A percentile compares a stretch with the other conserved stretches of the same genome.
These are phyloP conservation scores for Cephalopholis sonnerati DNA, from an alignment of 2,113 vertebrate species.

Conservation along the genomic window DNA sequence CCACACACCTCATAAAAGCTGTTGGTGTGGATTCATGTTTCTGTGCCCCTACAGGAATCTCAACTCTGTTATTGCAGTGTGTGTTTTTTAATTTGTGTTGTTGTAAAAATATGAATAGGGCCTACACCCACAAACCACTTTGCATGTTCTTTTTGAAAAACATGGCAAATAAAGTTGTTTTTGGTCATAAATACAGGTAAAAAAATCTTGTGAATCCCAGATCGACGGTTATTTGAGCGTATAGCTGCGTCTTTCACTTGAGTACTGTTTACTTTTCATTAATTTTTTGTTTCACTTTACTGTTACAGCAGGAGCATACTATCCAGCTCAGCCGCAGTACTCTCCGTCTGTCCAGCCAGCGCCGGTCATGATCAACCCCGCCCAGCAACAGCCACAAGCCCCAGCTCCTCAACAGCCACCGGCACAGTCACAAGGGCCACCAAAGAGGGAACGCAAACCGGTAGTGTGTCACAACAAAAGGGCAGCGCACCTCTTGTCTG, in stretches of 20 bases:
- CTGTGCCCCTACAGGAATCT: background rate
- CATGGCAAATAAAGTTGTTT: background rate
- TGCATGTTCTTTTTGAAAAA: background rate
- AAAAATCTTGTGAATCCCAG: background rate
- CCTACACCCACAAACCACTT: background rate
- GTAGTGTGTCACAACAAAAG: slow-evolving; percentile 83
- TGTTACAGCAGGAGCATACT: slow-evolving; percentile 92
- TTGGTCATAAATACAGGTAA: background rate
- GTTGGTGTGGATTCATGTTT: background rate
- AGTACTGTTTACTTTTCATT: background rate
- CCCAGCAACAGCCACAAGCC: slow-evolving; percentile 84
- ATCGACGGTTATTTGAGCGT: background rate
- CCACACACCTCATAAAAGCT: background rate
- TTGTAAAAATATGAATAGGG: background rate
- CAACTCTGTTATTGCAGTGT: background rate
- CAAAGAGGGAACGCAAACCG: slow-evolving; percentile 94
- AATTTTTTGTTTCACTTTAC: background rate
- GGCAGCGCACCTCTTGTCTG: slow-evolving; percentile 54
- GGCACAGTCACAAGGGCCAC: slow-evolving; percentile 84
- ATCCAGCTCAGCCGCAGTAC: slow-evolving; percentile 93
- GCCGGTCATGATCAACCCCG: slow-evolving; percentile 91
- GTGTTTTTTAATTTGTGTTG: background rate
- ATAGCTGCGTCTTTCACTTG: background rate
- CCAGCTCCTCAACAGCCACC: slow-evolving; percentile 81
- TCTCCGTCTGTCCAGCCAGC: slow-evolving; percentile 88